phyloP scores from a whole-genome alignment of 2,888 invertebrate species.

The Drosophila ezoana region DNA sequence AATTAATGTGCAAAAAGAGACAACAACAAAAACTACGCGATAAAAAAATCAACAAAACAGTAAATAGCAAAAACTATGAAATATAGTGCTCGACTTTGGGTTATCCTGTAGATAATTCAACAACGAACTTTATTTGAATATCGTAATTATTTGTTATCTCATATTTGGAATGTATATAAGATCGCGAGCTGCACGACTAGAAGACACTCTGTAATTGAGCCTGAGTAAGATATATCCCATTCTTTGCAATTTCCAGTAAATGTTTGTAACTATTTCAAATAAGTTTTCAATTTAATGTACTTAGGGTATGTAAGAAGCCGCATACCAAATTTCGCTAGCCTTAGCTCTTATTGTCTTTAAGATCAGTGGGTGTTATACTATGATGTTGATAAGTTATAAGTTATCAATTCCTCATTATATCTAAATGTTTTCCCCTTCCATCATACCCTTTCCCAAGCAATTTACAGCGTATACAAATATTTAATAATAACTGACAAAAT shows the following conservation, averaged over 20 bases:
- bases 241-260: too few species aligned
- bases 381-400: not conserved
- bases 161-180: not conserved
- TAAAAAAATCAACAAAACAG: slow-evolving; percentile 28
- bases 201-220: not conserved
- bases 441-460: not conserved
- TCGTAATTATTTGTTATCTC: not conserved
- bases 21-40: slow-evolving; percentile 37
- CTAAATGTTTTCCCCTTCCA: too few species aligned
- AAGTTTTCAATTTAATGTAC: not conserved
- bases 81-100: not conserved
- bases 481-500: slow-evolving; percentile 33
- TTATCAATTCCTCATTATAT: too few species aligned
- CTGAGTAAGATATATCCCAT: not conserved
- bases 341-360: not conserved
- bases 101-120: not conserved
- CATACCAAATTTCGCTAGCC: not conserved
- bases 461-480: not conserved
- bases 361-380: not conserved
- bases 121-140: too few species aligned
- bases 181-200: not conserved
- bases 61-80: not conserved
- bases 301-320: not conserved
- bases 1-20: slow-evolving; percentile 73
- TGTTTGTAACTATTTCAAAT: too few species aligned